These are phyloP conservation scores for Loripinus fragilis DNA, from an alignment of 2,888 invertebrate species.

Conservation along the genomic window DNA sequence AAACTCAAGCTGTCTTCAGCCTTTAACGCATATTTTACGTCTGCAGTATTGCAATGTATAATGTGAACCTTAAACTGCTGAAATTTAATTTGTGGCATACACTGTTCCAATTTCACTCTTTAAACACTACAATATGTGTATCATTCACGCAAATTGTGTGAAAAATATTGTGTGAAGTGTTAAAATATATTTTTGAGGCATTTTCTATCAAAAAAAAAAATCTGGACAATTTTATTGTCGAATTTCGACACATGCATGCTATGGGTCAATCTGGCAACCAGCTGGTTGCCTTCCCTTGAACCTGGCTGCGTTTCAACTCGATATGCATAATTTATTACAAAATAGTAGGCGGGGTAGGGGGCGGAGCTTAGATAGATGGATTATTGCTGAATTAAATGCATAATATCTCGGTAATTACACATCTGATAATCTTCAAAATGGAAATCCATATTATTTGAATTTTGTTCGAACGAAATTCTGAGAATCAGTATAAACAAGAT, in stretches of 20 bases:
- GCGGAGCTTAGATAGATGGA: background rate
- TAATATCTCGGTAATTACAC: background rate
- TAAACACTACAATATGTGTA: too few species aligned
- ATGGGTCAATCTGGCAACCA: too few species aligned
- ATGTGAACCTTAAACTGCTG: too few species aligned
- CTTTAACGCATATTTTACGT: background rate
- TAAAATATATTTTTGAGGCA: too few species aligned
- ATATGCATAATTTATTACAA: slow-evolving; percentile 10
- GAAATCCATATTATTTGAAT: background rate
- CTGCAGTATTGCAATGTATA: background rate
- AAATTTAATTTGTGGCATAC: too few species aligned
- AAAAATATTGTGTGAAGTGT: too few species aligned
- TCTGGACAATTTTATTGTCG: too few species aligned
- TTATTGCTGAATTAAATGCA: background rate
- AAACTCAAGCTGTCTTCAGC: slow-evolving; percentile 15
- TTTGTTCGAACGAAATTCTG: slow-evolving; percentile 55
- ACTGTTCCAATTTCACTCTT: too few species aligned
- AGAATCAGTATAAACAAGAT: background rate
- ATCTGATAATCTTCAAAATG: background rate
- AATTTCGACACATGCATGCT: too few species aligned
- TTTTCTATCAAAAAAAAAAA: too few species aligned
- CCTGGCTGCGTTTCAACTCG: background rate
- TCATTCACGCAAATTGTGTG: too few species aligned
- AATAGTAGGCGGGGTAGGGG: background rate
- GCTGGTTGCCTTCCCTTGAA: background rate